Conservation (phyloP, 2,888 invertebrate genomes). For the Patella ulyssiponensis region DNA sequence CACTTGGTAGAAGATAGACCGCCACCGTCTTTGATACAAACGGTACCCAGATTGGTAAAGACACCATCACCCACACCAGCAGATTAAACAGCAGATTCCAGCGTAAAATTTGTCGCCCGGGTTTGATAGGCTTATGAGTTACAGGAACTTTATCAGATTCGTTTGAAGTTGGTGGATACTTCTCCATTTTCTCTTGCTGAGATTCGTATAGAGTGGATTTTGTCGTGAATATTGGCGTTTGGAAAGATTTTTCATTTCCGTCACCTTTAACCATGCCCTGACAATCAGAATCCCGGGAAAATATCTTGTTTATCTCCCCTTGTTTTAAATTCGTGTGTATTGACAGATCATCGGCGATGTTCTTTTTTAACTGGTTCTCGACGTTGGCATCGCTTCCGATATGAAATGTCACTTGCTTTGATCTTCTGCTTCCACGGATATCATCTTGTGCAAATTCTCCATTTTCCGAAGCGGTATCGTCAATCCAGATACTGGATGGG, state of each 20-base stretch:
- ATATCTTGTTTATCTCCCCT: background rate
- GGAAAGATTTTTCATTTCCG: background rate
- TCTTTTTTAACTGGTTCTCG: background rate
- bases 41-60: background rate
- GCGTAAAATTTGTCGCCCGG: background rate
- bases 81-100: slow-evolving; percentile 3
- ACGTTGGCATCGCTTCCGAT: background rate
- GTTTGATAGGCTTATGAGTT: background rate
- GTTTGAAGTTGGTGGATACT: background rate
- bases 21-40: background rate
- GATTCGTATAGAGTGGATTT: background rate
- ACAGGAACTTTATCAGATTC: background rate
- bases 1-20: background rate
- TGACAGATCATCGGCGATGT: background rate
- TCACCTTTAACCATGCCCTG: too few species aligned
- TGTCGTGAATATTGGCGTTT: background rate
- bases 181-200: background rate
- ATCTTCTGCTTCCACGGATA: background rate
- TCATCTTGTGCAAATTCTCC: background rate
- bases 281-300: background rate
- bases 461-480: background rate
- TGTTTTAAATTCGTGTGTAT: background rate
- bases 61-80: background rate
- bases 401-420: background rate
- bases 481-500: background rate